These are phyloP conservation scores for Odontophorus gujanensis DNA, from an alignment of 2,113 vertebrate genomes.

Conservation along the genomic window DNA sequence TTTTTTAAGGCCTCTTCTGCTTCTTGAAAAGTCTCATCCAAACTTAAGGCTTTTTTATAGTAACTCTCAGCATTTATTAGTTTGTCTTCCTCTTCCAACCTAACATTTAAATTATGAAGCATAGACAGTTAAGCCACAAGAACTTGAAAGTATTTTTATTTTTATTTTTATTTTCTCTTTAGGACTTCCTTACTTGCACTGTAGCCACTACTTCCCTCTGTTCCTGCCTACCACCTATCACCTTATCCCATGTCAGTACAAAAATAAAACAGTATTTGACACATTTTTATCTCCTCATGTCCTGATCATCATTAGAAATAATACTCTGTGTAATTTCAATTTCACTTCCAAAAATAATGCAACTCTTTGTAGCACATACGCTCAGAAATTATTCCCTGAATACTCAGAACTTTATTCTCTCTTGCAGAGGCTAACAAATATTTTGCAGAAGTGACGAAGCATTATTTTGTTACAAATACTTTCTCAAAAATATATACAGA, in stretches of 20 bases:
- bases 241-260: background rate
- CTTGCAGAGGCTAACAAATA: background rate
- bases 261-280: background rate
- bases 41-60: constrained; percentile 88
- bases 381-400: background rate
- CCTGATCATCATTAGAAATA: background rate
- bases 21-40: constrained; percentile 90
- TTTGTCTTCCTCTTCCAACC: constrained; percentile 95
- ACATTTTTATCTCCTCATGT: background rate
- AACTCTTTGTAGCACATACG: background rate
- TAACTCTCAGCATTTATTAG: constrained; percentile 91
- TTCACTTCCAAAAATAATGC: background rate
- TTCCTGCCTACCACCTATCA: background rate
- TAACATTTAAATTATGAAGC: constrained; percentile 62
- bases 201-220: background rate
- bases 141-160: background rate
- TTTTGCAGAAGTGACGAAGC: background rate
- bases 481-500: background rate
- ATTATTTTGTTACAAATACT: background rate
- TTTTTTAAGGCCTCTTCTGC: constrained; percentile 91
- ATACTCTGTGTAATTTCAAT: background rate
- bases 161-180: background rate
- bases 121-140: background rate
- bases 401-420: background rate
- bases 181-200: background rate